Percentiles rank a stretch among this genome's conserved stretches.
These are phyloP conservation scores for Antedon bifida DNA, from an alignment of 35 echinoderm and acorn worm species.

Conservation along the genomic window DNA sequence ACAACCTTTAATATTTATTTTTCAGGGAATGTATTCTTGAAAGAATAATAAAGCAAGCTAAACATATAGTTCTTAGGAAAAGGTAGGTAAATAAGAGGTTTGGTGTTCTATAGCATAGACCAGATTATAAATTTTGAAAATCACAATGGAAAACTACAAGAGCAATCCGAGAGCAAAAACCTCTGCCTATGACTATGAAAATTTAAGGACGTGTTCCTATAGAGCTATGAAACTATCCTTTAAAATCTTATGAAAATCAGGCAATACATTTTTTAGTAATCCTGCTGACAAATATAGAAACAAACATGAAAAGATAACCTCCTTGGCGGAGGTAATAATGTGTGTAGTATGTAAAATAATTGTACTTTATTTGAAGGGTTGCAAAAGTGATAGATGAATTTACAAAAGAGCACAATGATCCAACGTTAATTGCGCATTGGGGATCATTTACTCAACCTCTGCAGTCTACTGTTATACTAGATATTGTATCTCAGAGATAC, in stretches of 20 bases:
- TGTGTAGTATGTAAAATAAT: too few relatives aligned
- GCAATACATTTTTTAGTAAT: too few relatives aligned
- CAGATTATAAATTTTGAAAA: too few relatives aligned
- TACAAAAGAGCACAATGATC: slow-evolving; percentile 39
- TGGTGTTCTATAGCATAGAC: background rate
- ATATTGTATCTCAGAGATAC: slow-evolving; percentile 70
- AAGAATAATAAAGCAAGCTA: slow-evolving; percentile 79
- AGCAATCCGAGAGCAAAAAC: too few relatives aligned
- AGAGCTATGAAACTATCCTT: too few relatives aligned
- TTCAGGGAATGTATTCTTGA: slow-evolving; percentile 80
- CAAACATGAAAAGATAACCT: too few relatives aligned
- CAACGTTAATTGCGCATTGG: slow-evolving; percentile 63
- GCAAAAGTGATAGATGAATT: slow-evolving; percentile 63
- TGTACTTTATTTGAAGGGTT: slow-evolving; percentile 25
- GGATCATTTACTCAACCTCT: slow-evolving; percentile 57
- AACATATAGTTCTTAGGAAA: slow-evolving; percentile 75
- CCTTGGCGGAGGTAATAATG: too few relatives aligned
- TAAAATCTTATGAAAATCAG: too few relatives aligned
- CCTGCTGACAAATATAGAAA: too few relatives aligned
- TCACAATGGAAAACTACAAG: too few relatives aligned
- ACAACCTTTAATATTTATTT: background rate
- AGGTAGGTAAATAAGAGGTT: slow-evolving; percentile 40
- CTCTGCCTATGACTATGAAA: too few relatives aligned
- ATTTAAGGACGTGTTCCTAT: too few relatives aligned
- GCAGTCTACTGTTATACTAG: slow-evolving; percentile 66